Conservation (phyloP, 2,113 vertebrate genomes). For the Panurus biarmicus region DNA sequence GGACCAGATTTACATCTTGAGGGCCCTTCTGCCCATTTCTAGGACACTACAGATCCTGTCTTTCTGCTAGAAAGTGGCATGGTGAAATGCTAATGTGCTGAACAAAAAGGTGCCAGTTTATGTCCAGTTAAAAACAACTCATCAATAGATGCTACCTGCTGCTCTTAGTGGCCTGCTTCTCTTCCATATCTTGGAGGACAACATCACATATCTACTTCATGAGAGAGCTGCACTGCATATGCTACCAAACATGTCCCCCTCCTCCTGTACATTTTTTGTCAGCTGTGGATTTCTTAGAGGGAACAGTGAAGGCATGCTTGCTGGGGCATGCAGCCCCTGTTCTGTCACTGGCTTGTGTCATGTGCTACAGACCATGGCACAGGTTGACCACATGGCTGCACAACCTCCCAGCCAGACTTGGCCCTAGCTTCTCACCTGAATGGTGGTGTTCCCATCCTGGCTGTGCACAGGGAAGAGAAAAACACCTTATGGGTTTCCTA, state of each 20-base stretch:
- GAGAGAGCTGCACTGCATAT: background rate
- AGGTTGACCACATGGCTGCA: background rate
- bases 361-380: background rate
- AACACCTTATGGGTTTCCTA: background rate
- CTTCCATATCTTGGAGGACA: background rate
- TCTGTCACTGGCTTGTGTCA: accelerated
- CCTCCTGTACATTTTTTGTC: background rate
- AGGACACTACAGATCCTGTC: background rate
- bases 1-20: background rate
- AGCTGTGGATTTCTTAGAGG: background rate
- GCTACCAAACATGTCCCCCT: background rate
- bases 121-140: background rate
- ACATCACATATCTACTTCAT: background rate
- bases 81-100: background rate
- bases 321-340: background rate
- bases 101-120: background rate
- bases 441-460: background rate
- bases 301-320: background rate
- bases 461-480: background rate
- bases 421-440: background rate
- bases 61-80: background rate
- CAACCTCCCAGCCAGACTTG: background rate
- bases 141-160: background rate
- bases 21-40: background rate
- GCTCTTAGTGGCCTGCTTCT: background rate